Evolutionary conservation across 2,797 vertebrate genomes (phyloP).

Genomic region (Gambelia wislizenii): DNA sequence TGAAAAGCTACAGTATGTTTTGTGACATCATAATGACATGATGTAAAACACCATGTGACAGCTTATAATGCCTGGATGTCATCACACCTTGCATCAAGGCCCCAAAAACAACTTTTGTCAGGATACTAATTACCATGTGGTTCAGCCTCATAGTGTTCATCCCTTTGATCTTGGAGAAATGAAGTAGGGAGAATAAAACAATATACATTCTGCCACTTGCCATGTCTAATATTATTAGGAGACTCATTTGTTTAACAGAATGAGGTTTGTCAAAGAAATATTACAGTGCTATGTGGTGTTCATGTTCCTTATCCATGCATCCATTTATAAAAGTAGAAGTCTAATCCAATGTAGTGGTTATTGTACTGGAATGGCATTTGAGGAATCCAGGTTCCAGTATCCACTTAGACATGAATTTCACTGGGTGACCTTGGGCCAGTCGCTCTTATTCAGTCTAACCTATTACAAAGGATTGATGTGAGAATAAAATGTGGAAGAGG

Average conservation of each 20-base stretch:
- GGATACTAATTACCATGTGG: constrained; percentile 65
- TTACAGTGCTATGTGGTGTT: rapidly evolving
- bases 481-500: background rate
- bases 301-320: rapidly evolving
- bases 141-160: constrained; percentile 24
- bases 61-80: constrained; percentile 53
- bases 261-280: background rate
- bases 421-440: background rate
- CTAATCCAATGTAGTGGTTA: background rate
- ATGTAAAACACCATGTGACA: constrained; percentile 68
- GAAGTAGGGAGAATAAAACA: background rate
- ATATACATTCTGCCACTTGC: background rate
- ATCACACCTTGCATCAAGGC: constrained; percentile 39
- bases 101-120: constrained; percentile 53
- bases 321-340: background rate
- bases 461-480: background rate
- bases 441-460: background rate
- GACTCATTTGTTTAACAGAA: background rate
- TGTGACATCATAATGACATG: constrained; percentile 62
- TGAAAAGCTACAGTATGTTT: constrained; percentile 64
- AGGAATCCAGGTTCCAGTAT: background rate
- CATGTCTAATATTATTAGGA: background rate
- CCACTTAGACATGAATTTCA: background rate
- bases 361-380: background rate
- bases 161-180: constrained; percentile 32